Conservation (phyloP, 2,113 vertebrate species). For the Prolemur simus region DNA sequence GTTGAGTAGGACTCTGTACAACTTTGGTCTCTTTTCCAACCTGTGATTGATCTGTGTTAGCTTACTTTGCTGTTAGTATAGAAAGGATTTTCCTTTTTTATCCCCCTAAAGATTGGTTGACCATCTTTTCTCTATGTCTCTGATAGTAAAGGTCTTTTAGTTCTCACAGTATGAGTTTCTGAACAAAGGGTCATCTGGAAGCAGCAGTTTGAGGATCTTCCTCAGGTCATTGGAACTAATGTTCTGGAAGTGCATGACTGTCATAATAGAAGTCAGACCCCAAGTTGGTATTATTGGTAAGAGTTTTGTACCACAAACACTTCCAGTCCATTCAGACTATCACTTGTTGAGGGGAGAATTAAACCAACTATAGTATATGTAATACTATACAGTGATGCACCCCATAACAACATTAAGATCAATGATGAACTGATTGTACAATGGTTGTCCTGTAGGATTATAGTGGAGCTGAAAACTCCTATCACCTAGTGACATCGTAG, state of each 20-base stretch:
- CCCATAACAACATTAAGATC: not conserved
- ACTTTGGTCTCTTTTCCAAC: not conserved
- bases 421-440: not conserved
- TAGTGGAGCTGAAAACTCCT: not conserved
- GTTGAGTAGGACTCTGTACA: not conserved
- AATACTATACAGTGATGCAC: not conserved
- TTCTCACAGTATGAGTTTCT: conserved; percentile 15
- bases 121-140: not conserved
- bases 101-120: not conserved
- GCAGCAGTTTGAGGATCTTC: not conserved
- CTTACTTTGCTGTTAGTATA: not conserved
- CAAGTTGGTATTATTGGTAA: conserved; percentile 33
- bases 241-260: not conserved
- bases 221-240: not conserved
- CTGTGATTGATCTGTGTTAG: conserved; percentile 29
- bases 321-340: not conserved
- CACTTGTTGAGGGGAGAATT: conserved; percentile 27
- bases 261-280: conserved; percentile 43
- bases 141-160: conserved; percentile 33
- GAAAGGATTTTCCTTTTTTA: not conserved
- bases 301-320: conserved; percentile 40
- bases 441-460: not conserved
- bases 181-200: conserved; percentile 39
- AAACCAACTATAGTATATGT: not conserved
- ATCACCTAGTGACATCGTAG: not conserved